Percentiles rank a stretch among this genome's conserved stretches.
Conservation (phyloP, 2,888 invertebrate genomes). For the Acrobeloides nanus region DNA sequence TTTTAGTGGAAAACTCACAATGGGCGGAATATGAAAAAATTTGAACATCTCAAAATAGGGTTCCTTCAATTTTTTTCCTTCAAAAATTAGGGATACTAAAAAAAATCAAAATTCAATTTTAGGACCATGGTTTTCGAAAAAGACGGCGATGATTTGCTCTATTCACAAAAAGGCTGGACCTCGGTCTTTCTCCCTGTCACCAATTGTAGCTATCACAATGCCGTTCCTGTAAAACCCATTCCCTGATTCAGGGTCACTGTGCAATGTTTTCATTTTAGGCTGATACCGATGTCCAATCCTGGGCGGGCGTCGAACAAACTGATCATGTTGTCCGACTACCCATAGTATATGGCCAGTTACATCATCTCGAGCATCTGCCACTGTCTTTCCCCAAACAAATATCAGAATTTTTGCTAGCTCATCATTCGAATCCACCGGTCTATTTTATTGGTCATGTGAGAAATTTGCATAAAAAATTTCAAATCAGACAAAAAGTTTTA, state of each 20-base stretch:
- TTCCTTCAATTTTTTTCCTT: no score
- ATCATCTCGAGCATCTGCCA: constrained; percentile 69
- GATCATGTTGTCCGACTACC: constrained; percentile 78
- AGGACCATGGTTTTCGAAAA: constrained; percentile 87
- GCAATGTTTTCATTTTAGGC: no score
- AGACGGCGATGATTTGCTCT: constrained; percentile 69
- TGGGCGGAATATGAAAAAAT: no score
- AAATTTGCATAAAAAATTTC: background rate
- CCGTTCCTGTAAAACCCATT: constrained; percentile 5
- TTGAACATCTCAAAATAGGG: no score
- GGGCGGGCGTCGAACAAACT: constrained; percentile 61
- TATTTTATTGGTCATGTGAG: constrained; percentile 83
- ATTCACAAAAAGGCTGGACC: constrained; percentile 51
- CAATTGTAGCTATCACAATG: constrained; percentile 27
- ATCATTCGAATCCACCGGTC: constrained; percentile 87
- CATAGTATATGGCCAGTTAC: constrained; percentile 78
- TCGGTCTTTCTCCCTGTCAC: constrained; percentile 46
- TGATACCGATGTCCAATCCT: constrained; percentile 14
- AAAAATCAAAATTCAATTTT: no score
- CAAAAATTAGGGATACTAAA: no score
- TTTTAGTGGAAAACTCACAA: no score
- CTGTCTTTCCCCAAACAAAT: constrained; percentile 84
- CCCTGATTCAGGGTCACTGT: no score
- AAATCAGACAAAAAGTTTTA: constrained; percentile 56
- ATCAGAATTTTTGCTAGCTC: constrained; percentile 64